Conservation (phyloP, 1,140 invertebrate species). For the Drosophila serrata region DNA sequence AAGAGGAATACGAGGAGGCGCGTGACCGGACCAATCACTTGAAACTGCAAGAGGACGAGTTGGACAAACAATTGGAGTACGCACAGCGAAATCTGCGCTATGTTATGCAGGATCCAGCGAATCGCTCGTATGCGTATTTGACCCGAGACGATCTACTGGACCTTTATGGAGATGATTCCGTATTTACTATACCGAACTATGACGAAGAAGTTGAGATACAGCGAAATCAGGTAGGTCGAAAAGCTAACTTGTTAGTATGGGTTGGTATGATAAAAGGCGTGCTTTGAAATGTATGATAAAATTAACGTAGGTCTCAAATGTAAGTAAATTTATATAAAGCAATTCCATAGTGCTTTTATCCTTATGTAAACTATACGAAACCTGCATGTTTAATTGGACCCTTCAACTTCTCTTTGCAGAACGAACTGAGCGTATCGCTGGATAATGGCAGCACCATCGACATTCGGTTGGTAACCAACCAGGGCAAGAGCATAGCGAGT, state of each 20-base stretch:
- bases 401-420: slow-evolving; percentile 14
- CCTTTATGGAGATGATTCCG: slow-evolving; percentile 70
- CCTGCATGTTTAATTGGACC: not conserved
- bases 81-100: slow-evolving; percentile 77
- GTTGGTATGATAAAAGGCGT: not conserved
- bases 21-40: slow-evolving; percentile 62
- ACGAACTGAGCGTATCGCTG: slow-evolving; percentile 65
- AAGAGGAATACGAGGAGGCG: slow-evolving; percentile 58
- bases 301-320: not conserved
- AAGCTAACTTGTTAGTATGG: not conserved
- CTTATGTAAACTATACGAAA: not conserved
- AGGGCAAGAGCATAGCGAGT: slow-evolving; percentile 70
- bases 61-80: slow-evolving; percentile 74
- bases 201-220: slow-evolving; percentile 79
- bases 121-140: slow-evolving; percentile 79
- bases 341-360: slow-evolving; percentile 25
- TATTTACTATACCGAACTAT: slow-evolving; percentile 79
- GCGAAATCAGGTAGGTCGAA: slow-evolving; percentile 23
- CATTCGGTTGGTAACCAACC: slow-evolving; percentile 77
- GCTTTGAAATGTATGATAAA: not conserved
- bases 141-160: slow-evolving; percentile 80
- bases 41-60: slow-evolving; percentile 66
- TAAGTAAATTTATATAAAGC: not conserved
- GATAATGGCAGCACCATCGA: slow-evolving; percentile 83
- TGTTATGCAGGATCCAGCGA: slow-evolving; percentile 73